Conservation (phyloP, 2,113 vertebrate species). For the Probosciger aterrimus region DNA sequence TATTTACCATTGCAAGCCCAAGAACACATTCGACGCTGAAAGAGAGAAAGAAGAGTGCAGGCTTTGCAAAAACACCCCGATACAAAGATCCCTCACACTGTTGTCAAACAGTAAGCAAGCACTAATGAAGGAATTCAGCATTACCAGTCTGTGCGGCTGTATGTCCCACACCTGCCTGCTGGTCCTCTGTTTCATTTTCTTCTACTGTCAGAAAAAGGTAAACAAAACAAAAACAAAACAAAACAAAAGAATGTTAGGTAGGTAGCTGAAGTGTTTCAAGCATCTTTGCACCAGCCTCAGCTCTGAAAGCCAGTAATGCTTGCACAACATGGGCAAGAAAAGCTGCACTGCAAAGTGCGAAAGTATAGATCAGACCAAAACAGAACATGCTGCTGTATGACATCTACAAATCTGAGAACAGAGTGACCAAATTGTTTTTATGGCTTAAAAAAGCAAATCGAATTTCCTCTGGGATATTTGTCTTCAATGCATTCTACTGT, state of each 20-base stretch:
- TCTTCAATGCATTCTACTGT: constrained; percentile 14
- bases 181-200: constrained; percentile 87
- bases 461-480: constrained; percentile 21
- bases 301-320: constrained; percentile 1
- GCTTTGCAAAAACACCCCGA: constrained; percentile 22
- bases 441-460: constrained; percentile 8
- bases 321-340: constrained; percentile 50
- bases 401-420: constrained; percentile 4
- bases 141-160: constrained; percentile 84
- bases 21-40: constrained; percentile 45
- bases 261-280: constrained; percentile 15
- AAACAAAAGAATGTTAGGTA: constrained; percentile 49
- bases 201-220: constrained; percentile 84
- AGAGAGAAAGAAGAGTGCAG: constrained; percentile 12
- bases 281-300: neutral
- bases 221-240: constrained; percentile 72
- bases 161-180: constrained; percentile 82
- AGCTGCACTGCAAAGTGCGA: constrained; percentile 41
- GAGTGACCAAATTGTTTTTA: constrained; percentile 17
- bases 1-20: constrained; percentile 28
- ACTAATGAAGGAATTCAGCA: constrained; percentile 75
- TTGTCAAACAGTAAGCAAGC: constrained; percentile 70
- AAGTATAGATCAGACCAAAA: constrained; percentile 22
- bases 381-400: neutral
- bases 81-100: constrained; percentile 18